Base-by-base conservation (phyloP, 1,140 invertebrate species). In the Anastatus disparis region DNA sequence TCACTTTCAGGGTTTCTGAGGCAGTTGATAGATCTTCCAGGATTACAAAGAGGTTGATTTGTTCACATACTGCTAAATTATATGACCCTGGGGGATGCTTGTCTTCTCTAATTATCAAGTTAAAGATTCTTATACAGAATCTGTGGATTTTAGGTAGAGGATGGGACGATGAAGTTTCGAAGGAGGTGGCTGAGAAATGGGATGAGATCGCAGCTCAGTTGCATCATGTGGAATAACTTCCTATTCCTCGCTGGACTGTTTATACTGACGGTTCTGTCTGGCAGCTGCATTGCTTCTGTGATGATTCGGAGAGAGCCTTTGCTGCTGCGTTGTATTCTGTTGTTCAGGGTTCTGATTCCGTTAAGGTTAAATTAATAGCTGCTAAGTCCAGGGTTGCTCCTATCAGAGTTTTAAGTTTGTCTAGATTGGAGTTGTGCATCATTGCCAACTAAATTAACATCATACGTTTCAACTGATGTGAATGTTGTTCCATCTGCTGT, bases 361-460 rank as follows among this genome's bases (percentile, higher is more conserved):
- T 35, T 27, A 53, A 29, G 1, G 17, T 74, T 2, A 68, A 76
- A 22, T 46, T 79, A 0, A 48, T 81, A 15, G 65, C 58, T 8
- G 62, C 73, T 0, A 82, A 82, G 31, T 76, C 79, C 0, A 78
- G 71, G 53, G 77, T 83, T 2, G 76, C 74, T 0, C 76, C 72
- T 0, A 15, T 83, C 1, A 77, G 79, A 52, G 56, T 58, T 1
- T 10, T 76, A 0, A 77, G 75, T 6, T 75, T 78, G 0, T 75
- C 79, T 2, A 62, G 76, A 13, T 61, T 81, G 8, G 80, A 81
- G 38, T 48, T 81, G 0, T 48, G 53, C 20, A 73, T 44, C 13
- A 64, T 74, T 3, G 52, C 69, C n/a, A n/a, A n/a, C n/a, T n/a
- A n/a, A n/a, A n/a, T n/a, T n/a, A n/a, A n/a, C n/a, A n/a, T n/a